These are phyloP conservation scores for Neomonachus schauinslandi DNA, from an alignment of 2,113 vertebrate genomes.

Conservation along the genomic window DNA sequence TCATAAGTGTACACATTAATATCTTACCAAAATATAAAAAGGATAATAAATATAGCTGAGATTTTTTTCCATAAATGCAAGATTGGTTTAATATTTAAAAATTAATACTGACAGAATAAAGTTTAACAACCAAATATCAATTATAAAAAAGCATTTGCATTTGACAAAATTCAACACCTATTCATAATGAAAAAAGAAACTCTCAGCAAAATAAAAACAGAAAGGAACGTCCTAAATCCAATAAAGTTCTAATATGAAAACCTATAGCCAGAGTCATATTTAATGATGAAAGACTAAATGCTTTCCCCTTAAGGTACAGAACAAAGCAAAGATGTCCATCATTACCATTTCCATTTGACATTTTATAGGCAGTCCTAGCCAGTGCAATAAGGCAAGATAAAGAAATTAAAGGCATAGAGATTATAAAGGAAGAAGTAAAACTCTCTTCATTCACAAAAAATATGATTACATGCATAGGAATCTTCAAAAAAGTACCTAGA, in stretches of 20 bases:
- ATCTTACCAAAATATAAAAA: not conserved
- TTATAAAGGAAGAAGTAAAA: not conserved
- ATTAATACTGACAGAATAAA: not conserved
- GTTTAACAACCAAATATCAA: not conserved
- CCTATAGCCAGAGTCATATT: not conserved
- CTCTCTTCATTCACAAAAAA: not conserved
- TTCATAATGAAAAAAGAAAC: not conserved
- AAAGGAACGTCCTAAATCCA: not conserved
- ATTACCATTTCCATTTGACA: not conserved
- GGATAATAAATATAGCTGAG: not conserved
- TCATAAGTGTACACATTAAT: not conserved
- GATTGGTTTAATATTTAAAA: not conserved
- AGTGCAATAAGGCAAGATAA: not conserved
- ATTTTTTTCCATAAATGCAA: not conserved
- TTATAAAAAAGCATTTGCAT: not conserved
- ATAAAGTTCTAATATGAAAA: not conserved
- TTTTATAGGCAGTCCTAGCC: not conserved
- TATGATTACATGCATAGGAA: not conserved
- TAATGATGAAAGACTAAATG: not conserved
- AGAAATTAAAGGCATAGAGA: not conserved
- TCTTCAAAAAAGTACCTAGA: not conserved
- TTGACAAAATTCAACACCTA: not conserved
- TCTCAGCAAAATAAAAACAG: not conserved
- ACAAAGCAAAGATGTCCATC: not conserved
- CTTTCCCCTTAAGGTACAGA: not conserved